phyloP scores from a whole-genome alignment of 30 jellyfish, hydroid and myxozoan genomes.

The Turritopsis dohrnii region DNA sequence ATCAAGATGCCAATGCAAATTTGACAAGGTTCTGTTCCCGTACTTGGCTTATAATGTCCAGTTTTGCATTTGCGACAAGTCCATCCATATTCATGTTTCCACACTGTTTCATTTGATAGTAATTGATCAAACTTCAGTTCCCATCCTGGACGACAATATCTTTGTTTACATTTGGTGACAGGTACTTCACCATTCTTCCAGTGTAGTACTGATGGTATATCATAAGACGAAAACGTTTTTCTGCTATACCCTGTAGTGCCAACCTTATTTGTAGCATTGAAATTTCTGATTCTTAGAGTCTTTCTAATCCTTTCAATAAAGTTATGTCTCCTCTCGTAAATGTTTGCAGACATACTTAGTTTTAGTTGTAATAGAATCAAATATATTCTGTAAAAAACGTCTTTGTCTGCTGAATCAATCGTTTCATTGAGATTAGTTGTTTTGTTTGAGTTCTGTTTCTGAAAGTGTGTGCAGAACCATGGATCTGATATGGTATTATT shows the following conservation, averaged over 20 bases:
- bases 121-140: not conserved
- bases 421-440: not conserved
- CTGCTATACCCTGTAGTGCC: not conserved
- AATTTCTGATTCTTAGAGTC: not conserved
- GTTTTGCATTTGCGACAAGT: slow-evolving; percentile 4
- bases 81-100: slow-evolving; percentile 1
- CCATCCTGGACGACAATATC: slow-evolving; percentile 1
- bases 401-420: not conserved
- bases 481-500: not conserved
- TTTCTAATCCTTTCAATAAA: not conserved
- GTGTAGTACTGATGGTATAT: not conserved
- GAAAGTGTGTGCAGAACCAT: not conserved
- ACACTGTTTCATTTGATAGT: not conserved
- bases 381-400: not conserved
- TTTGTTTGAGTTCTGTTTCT: not conserved
- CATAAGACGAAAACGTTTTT: not conserved
- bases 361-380: not conserved
- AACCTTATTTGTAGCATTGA: not conserved
- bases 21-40: not conserved
- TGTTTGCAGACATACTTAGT: not conserved
- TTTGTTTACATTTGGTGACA: not conserved
- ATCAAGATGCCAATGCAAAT: not conserved
- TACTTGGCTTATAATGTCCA: not conserved
- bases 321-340: not conserved
- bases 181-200: not conserved